Evolutionary conservation across 2,888 invertebrate species (phyloP), one percentile per base, ranked within the genome.

Genomic region (Lacanobia oleracea): DNA sequence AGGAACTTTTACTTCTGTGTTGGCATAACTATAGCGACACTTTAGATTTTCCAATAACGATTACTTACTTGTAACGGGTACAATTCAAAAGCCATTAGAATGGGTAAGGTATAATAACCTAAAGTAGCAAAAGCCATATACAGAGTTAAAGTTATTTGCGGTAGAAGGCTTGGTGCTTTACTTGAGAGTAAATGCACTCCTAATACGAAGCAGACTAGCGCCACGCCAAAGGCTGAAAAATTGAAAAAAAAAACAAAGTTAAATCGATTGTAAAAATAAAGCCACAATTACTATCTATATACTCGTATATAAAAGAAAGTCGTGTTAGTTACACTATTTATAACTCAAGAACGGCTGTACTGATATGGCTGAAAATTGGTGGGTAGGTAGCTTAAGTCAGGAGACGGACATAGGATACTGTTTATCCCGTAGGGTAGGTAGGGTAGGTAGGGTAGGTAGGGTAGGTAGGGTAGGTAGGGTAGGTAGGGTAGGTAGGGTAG

Each of bases 51-150:
- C 5, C 1, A 33, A 43, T 40, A 50, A 48, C 1, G 0, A 27
- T 33, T 4, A 74, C 90, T 85, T 84, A 94, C 94, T 85, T 94
- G 93, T 64, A 94, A 86, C 1, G 94, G 94, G 69, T 90, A 91
- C 8, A 94, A 61, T 79, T 94, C 94, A 40, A 87, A 89, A 88
- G 93, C 91, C 37, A 94, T 86, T 9, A 94, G 67, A 8, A 90
- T 82, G 1, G 94, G 94, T 14, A 94, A 65, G 0, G 87, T 85
- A 61, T 90, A 91, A 59, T 91, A 93, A 0, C 94, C 94, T 45
- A 93, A 45, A 0, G 90, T 89, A 2, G 90, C 89, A 60, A 92
- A 91, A 0, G 81, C 56, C 3, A 90, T 84, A 67, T 91, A 93
- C 0, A 77, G 27, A 43, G 90, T 84, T 33, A 88, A 91, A 48